These are phyloP conservation scores for Rambutsinella grinnellia DNA, from an alignment of 2,888 invertebrate species.

Conservation along the genomic window DNA sequence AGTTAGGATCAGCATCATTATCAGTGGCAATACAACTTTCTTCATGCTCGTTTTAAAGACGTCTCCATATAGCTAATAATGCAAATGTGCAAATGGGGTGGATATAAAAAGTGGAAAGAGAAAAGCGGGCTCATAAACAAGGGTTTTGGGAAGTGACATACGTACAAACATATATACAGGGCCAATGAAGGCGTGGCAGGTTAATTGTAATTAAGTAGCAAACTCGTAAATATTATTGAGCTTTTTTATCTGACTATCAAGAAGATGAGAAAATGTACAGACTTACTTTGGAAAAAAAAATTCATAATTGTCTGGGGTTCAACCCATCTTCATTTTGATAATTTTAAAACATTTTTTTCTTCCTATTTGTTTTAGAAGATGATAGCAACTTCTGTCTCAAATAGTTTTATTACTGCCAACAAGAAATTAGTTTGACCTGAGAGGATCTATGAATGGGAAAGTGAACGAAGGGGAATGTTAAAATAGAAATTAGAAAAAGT, in stretches of 20 bases:
- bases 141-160: constrained; percentile 30
- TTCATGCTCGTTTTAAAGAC: constrained; percentile 5
- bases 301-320: too few relatives aligned
- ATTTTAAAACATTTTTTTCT: too few relatives aligned
- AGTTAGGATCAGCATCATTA: neutral
- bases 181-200: constrained; percentile 64
- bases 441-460: constrained; percentile 47
- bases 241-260: neutral
- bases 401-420: too few relatives aligned
- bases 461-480: too few relatives aligned
- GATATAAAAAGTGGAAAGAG: constrained; percentile 26
- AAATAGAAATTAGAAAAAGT: too few relatives aligned
- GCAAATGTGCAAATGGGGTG: neutral
- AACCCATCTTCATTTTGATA: too few relatives aligned
- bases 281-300: too few relatives aligned
- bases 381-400: too few relatives aligned
- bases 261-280: neutral
- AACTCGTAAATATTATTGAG: constrained; percentile 64
- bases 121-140: constrained; percentile 45
- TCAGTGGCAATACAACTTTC: constrained; percentile 8
- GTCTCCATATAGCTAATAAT: neutral
- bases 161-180: constrained; percentile 28
- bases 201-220: constrained; percentile 67
- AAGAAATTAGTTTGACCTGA: constrained; percentile 47
- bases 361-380: too few relatives aligned